Evolutionary conservation across 2,888 invertebrate genomes (phyloP).

Genomic region (Brenthis ino): DNA sequence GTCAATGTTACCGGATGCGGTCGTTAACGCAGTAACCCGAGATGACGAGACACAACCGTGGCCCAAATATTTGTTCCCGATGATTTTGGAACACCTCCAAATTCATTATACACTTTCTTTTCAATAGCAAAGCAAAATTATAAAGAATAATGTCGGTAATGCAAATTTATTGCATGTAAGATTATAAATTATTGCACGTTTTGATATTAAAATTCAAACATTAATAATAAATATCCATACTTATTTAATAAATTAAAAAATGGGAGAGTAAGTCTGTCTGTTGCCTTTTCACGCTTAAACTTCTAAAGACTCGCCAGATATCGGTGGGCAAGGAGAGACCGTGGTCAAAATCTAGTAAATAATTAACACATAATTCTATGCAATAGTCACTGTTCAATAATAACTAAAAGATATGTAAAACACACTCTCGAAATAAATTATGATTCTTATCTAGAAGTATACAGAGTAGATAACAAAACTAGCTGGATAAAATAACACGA

Average conservation of each 20-base stretch:
- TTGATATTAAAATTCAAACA: not conserved
- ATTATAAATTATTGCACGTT: not conserved
- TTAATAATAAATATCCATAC: not conserved
- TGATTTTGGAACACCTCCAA: slow-evolving; percentile 74
- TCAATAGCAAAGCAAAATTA: slow-evolving; percentile 35
- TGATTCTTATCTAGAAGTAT: slow-evolving; percentile 6
- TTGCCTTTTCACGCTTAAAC: no score
- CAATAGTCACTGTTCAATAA: not conserved
- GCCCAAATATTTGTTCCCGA: slow-evolving; percentile 72
- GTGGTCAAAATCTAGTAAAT: no score
- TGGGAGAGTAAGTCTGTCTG: no score
- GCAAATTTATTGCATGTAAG: not conserved
- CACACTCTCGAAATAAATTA: slow-evolving; percentile 1
- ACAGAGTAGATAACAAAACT: slow-evolving; percentile 3
- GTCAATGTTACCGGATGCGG: slow-evolving; percentile 79
- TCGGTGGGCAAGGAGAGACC: no score
- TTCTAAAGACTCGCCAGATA: no score
- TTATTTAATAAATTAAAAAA: no score
- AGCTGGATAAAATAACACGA: not conserved
- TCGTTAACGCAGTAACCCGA: slow-evolving; percentile 66
- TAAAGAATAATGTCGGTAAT: slow-evolving; percentile 22
- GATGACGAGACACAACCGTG: slow-evolving; percentile 71
- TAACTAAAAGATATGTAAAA: not conserved
- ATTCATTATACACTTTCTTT: slow-evolving; percentile 67
- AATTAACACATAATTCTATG: no score